Percentiles rank a stretch among this genome's conserved stretches.
Evolutionary conservation across 2,113 vertebrate genomes (phyloP).

Genomic region (Gambusia holbrooki): DNA sequence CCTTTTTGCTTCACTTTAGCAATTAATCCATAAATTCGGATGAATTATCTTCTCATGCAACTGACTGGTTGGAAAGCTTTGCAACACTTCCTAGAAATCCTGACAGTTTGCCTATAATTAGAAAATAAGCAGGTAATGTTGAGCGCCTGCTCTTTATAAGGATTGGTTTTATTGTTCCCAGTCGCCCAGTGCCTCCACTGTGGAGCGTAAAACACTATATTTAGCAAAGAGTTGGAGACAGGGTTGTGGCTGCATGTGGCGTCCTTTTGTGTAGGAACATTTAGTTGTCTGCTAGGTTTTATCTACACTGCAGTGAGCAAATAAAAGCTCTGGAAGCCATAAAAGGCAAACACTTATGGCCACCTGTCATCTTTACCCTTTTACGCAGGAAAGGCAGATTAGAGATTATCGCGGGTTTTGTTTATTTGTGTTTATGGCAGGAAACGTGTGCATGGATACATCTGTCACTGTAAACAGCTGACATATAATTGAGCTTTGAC

Average conservation of each 20-base stretch:
- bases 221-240: constrained; percentile 39
- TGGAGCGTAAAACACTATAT: constrained; percentile 34
- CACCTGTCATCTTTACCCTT: constrained; percentile 42
- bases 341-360: constrained; percentile 47
- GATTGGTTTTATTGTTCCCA: constrained; percentile 34
- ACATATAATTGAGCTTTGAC: not conserved
- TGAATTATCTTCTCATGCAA: constrained; percentile 6
- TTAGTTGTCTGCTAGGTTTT: constrained; percentile 55
- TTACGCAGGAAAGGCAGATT: constrained; percentile 39
- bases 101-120: constrained; percentile 45
- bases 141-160: constrained; percentile 45
- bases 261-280: constrained; percentile 36
- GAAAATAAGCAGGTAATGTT: constrained; percentile 54
- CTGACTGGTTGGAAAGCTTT: constrained; percentile 34
- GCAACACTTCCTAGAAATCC: not conserved
- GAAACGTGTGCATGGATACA: not conserved
- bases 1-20: constrained; percentile 6
- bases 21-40: constrained; percentile 27
- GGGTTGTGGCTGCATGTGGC: constrained; percentile 37
- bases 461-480: not conserved
- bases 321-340: constrained; percentile 34
- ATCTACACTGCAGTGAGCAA: constrained; percentile 42
- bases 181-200: constrained; percentile 20
- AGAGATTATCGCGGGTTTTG: constrained; percentile 27
- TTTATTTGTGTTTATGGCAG: constrained; percentile 47